Percentiles rank a stretch among this genome's conserved stretches.
These are phyloP conservation scores for Acrocera orbiculus DNA, from an alignment of 2,888 invertebrate species.

Conservation along the genomic window DNA sequence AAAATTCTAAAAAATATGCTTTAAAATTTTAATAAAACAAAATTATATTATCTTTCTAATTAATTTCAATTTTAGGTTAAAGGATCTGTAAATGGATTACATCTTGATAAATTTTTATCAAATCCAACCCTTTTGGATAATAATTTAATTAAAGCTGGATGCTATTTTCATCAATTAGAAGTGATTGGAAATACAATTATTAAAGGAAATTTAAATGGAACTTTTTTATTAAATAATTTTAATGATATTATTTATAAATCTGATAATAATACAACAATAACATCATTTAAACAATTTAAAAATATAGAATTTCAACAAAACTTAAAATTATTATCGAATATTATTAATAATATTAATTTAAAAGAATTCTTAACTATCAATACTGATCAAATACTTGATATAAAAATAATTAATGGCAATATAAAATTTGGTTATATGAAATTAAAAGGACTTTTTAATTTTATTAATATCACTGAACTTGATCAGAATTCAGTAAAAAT, in stretches of 20 bases:
- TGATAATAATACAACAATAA: conserved; percentile 24
- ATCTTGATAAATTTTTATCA: conserved; percentile 27
- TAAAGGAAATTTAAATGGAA: conserved; percentile 28
- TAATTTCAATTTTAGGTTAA: conserved; percentile 27
- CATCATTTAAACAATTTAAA: conserved; percentile 33
- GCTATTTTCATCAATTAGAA: conserved; percentile 33
- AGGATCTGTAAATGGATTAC: conserved; percentile 32
- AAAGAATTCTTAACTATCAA: conserved; percentile 33
- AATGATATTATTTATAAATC: conserved; percentile 33
- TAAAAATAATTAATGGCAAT: conserved; percentile 27
- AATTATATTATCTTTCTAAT: conserved; percentile 1
- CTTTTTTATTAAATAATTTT: conserved; percentile 26
- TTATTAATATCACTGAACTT: conserved; percentile 30
- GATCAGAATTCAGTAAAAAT: conserved; percentile 29
- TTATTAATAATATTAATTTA: conserved; percentile 32
- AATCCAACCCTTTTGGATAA: conserved; percentile 34
- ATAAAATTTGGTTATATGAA: conserved; percentile 32
- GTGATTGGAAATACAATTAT: conserved; percentile 35
- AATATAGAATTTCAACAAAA: conserved; percentile 27
- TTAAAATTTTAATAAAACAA: too few relatives aligned
- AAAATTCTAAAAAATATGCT: too few relatives aligned
- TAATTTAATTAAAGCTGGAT: conserved; percentile 22
- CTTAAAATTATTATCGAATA: conserved; percentile 27
- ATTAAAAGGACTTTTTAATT: conserved; percentile 29
- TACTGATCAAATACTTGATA: conserved; percentile 32